Base-by-base conservation (phyloP, 1,140 invertebrate genomes). In the Hermatobates lingyangjiaoensis region DNA sequence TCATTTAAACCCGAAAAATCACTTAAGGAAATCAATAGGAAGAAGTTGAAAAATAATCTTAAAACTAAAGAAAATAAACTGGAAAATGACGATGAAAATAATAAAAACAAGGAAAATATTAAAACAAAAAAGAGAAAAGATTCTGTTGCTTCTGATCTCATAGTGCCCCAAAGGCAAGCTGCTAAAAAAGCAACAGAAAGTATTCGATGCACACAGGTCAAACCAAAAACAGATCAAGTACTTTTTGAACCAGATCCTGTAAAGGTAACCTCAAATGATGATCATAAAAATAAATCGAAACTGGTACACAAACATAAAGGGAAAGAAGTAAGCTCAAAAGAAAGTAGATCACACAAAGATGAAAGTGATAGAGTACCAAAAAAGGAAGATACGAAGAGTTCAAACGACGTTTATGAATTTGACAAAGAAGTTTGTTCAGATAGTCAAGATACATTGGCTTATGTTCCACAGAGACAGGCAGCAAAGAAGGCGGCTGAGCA, bases 141-240 rank as follows among this genome's bases (percentile, higher is more conserved):
- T 57, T 59, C 56, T 54, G 55, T 54, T 20, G 68, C 70, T 53
- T 80, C 84, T 30, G 76, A 87, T 59, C 68, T 89, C 27, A 87
- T 90, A 58, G 87, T 91, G n/a, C 87, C 87, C 1, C 87, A 91
- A 63, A 70, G 87, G 48, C 82, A 89, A 65, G 87, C 87, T 21
- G 87, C 87, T 18, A 90, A 89, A 61, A 89, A 90, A 63, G 86
- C 86, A 2, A 83, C 83, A 2, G 87, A 89, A 65, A 88, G 83
- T 61, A 80, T 89, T 74, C 78, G 67, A 18, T 56, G 62, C 7
- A 63, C 65, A 21, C 65, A 68, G 27, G 40, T 44, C 27, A 56
- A 58, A 40, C 45, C 53, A 34, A 56, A 57, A 46, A 21, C 38
- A 12, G 56, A 59, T 39, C 38, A 49, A n/a, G 54, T 47, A 51